phyloP scores from a whole-genome alignment of 2,888 invertebrate species.

The Drosophila histrio region DNA sequence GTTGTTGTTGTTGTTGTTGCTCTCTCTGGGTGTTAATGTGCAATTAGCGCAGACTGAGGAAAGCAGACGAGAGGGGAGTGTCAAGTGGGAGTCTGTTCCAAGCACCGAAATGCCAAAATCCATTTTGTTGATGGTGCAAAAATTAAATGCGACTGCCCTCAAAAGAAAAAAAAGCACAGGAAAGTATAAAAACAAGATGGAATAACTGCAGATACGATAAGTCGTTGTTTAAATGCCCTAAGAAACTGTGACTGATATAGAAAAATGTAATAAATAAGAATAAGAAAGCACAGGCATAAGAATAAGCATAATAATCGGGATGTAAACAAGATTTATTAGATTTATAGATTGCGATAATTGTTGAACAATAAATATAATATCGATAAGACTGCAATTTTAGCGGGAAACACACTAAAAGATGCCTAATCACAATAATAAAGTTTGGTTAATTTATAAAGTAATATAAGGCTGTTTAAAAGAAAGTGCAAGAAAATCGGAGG shows the following conservation, averaged over 20 bases:
- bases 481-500: too few species aligned
- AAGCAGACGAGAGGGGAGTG: background rate
- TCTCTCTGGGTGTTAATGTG: conserved; percentile 63
- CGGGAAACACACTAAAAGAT: too few species aligned
- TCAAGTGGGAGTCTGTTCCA: conserved; percentile 7
- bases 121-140: conserved; percentile 38
- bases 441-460: too few species aligned
- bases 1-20: conserved; percentile 13
- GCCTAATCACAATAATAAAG: too few species aligned
- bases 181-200: conserved; percentile 2
- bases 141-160: conserved; percentile 49
- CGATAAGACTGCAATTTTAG: too few species aligned
- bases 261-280: too few species aligned
- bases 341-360: too few species aligned
- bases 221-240: background rate
- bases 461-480: too few species aligned
- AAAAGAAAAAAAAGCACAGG: conserved; percentile 12
- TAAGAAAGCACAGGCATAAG: too few species aligned
- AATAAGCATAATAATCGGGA: too few species aligned
- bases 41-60: conserved; percentile 52
- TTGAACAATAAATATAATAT: too few species aligned
- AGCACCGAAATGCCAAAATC: conserved; percentile 27
- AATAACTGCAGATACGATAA: background rate
- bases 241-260: background rate
- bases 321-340: too few species aligned